Evolutionary conservation across 2,888 invertebrate genomes (phyloP), one percentile per base, ranked within the genome.

Genomic region (Argyra leucocephala): DNA sequence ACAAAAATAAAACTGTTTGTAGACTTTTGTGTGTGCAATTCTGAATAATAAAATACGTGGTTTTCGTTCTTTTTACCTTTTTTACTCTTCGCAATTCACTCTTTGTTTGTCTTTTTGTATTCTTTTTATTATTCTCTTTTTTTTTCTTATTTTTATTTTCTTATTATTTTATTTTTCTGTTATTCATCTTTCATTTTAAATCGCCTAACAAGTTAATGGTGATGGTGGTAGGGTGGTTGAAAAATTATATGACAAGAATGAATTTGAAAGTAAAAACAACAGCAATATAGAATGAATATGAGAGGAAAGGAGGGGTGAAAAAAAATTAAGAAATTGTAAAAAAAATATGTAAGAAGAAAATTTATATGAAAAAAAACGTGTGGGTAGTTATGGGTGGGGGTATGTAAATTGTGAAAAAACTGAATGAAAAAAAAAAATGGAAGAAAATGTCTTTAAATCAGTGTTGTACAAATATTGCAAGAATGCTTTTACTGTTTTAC

Each of bases 1-100:
- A 31, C 4, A 26, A 26, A 26, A 26, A n/a, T n/a, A n/a, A n/a
- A 26, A 31, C 5, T 48, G 48, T 48, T 48, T 48, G 48, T 48
- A 48, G 48, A 48, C n/a, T 48, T 48, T 48, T 48, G 48, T 48
- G 48, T 48, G 48, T 48, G 48, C 48, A 48, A 48, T 48, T 48
- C 48, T 48, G 48, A 48, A 48, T 48, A 48, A 48, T 48, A 48
- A 48, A 48, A 48, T n/a, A 48, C 48, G 48, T 18, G 48, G 48
- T 48, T 48, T 48, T 31, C 31, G 5, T 31, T 31, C 10, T 31
- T 31, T 31, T 5, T 31, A 10, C 10, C 10, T 10, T 31, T 31
- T 31, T 31, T 7, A 7, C 10, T 31, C 10, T 5, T 31, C 10
- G 31, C 6, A 7, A 31, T 31, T 7, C 31, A 31, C 5, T 31